A percentile compares a stretch with the other conserved stretches of the same genome.
Evolutionary conservation across 2,113 vertebrate species (phyloP).

Genomic region (Aramus guarauna): DNA sequence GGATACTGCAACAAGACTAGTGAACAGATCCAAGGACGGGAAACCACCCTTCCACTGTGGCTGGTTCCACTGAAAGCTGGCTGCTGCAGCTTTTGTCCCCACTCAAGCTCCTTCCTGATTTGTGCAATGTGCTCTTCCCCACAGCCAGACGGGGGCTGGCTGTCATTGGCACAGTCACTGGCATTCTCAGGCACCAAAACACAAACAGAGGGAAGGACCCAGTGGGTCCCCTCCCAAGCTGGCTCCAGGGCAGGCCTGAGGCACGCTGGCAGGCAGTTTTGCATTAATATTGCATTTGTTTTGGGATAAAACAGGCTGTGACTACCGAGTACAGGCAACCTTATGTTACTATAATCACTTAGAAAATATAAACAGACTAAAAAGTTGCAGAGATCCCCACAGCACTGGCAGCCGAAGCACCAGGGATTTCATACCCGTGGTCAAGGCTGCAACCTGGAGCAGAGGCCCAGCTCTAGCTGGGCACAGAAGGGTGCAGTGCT

Average conservation of each 20-base stretch:
- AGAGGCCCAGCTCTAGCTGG: neutral
- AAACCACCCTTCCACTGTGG: neutral
- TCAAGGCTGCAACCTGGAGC: neutral
- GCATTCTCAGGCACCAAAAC: neutral
- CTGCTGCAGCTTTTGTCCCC: neutral
- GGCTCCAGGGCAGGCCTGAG: neutral
- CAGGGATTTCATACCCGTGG: neutral
- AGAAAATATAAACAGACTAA: neutral
- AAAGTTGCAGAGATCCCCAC: neutral
- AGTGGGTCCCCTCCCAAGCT: neutral
- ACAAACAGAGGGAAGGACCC: neutral
- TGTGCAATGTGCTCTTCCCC: neutral
- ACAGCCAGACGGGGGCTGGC: fast-evolving
- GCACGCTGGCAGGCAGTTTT: neutral
- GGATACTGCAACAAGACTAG: neutral
- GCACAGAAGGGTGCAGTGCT: neutral
- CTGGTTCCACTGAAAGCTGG: neutral
- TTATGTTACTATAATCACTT: neutral
- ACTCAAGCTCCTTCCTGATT: neutral
- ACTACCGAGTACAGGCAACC: neutral
- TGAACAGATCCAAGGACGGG: neutral
- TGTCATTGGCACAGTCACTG: neutral
- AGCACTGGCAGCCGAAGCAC: neutral
- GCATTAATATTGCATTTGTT: slow-evolving; percentile 1
- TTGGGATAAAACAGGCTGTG: slow-evolving; percentile 19